Evolutionary conservation across 1,140 invertebrate genomes (phyloP), one percentile per base, ranked within the genome.

Genomic region (Papilio aristodemus): DNA sequence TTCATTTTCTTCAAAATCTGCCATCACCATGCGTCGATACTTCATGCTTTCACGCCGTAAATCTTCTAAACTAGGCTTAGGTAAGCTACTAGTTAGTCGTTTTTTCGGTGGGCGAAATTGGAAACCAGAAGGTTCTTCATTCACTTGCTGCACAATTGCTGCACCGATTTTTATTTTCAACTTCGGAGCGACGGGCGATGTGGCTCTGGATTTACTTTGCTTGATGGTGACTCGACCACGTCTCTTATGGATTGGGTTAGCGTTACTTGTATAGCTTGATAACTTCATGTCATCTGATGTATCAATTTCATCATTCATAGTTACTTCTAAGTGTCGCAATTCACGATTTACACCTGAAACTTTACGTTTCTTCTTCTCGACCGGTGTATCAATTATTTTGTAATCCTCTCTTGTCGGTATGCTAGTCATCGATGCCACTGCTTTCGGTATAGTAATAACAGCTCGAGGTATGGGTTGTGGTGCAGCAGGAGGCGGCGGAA

Each of bases 371-470:
- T 95, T 95, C 85, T 95, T 95, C 78, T 95, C 93, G 68, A 93
- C 92, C 39, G 94, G 94, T 3, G 93, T 93, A 69, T 94, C 94
- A 9, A 94, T 93, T 58, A 93, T 93, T 77, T 95, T 94, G 80
- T 97, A 97, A 80, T 97, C 96, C 73, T 97, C 96, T 75, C 95
- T 93, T 0, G 96, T 96, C 0, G 96, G 96, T 78, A 97, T 96
- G 27, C 94, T 95, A 0, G 95, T 96, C 95, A 97, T 96, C 0
- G 96, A 97, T 0, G 96, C 95, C 0, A 97, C 96, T 1, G 96
- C 96, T 90, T 97, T 97, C 0, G 96, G 96, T 74, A 97, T 96
- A 0, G 95, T 96, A 43, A 97, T 96, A 3, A 95, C 94, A 11
- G 95, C 95, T 38, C 96, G 93, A 71, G 92, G 94, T 11, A 95